Base-by-base conservation (phyloP, 2,888 invertebrate genomes). In the Drosophila peninsularis region DNA sequence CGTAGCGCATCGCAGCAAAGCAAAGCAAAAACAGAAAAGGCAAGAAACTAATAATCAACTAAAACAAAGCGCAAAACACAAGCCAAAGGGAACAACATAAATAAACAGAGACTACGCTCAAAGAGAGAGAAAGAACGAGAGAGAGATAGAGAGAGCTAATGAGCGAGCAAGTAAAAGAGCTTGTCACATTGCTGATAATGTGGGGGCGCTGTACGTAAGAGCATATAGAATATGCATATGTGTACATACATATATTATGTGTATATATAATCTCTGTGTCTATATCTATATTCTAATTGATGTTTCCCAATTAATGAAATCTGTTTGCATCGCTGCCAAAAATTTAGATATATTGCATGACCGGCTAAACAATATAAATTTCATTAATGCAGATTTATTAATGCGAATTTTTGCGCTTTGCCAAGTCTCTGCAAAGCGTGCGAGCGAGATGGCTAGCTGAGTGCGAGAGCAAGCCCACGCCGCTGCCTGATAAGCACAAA, bases 351-450 rank as follows among this genome's bases (percentile, higher is more conserved):
- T 39, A 76, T 62, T 69, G 71, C 53, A 54, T 30, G 49, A 17
- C 11, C 39, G 44, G 50, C 65, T 53, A 65, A 74, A 57, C 56
- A 62, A 63, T 55, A 64, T 73, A 65, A 69, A 62, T 47, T 77
- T 68, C 61, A 77, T 72, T 73, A 76, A 76, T 76, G 74, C 76
- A 77, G 62, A 76, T 76, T 76, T 69, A 74, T 78, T 65, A 67
- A 70, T 55, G 56, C 57, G 44, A 69, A 69, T 24, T 64, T 52
- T 27, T 63, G 55, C 42, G 55, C 45, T 45, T 19, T 34, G 34
- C 21, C 14, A n/a, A 24, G 34, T 24, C 39, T 34, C 44, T 24
- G 14, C 53, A 19, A 24, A 13, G 36, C n/a, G 62, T 37, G 62
- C 39, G 52, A 53, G 44, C 36, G 62, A 55, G 49, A 37, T 3